Percentiles rank a stretch among this genome's conserved stretches.
These are phyloP conservation scores for Teinopalpus imperialis DNA, from an alignment of 2,888 invertebrate genomes.

Conservation along the genomic window DNA sequence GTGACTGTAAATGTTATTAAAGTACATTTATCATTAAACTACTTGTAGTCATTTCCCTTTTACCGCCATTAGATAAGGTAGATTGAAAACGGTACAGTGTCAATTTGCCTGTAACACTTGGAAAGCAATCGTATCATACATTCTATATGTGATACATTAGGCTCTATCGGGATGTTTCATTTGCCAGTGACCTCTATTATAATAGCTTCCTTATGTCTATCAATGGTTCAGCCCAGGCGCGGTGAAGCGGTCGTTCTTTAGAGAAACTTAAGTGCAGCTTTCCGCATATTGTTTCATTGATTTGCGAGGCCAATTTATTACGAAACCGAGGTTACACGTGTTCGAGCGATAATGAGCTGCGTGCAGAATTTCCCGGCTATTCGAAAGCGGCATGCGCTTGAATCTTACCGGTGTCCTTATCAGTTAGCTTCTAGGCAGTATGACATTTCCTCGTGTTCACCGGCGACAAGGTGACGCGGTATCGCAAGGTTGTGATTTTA, in stretches of 20 bases:
- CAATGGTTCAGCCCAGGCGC: neutral
- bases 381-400: constrained; percentile 31
- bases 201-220: constrained; percentile 17
- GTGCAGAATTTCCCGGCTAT: constrained; percentile 44
- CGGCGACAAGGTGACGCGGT: constrained; percentile 30
- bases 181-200: constrained; percentile 13
- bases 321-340: constrained; percentile 61
- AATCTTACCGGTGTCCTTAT: constrained; percentile 33
- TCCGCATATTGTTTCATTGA: constrained; percentile 25
- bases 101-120: too few species aligned
- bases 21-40: too few species aligned
- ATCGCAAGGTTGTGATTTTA: constrained; percentile 30
- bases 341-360: constrained; percentile 50
- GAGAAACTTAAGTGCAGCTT: constrained; percentile 25
- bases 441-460: constrained; percentile 34
- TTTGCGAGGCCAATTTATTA: constrained; percentile 38
- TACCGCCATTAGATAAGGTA: too few species aligned
- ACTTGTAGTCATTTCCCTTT: too few species aligned
- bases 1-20: too few species aligned
- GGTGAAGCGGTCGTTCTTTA: neutral
- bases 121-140: too few species aligned
- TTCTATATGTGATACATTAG: constrained; percentile 7
- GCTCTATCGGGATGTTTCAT: constrained; percentile 6
- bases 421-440: constrained; percentile 22
- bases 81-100: too few species aligned